A percentile compares a stretch with the other conserved stretches of the same genome.
Conservation (phyloP, 2,888 invertebrate genomes). For the Cosmia trapezina region DNA sequence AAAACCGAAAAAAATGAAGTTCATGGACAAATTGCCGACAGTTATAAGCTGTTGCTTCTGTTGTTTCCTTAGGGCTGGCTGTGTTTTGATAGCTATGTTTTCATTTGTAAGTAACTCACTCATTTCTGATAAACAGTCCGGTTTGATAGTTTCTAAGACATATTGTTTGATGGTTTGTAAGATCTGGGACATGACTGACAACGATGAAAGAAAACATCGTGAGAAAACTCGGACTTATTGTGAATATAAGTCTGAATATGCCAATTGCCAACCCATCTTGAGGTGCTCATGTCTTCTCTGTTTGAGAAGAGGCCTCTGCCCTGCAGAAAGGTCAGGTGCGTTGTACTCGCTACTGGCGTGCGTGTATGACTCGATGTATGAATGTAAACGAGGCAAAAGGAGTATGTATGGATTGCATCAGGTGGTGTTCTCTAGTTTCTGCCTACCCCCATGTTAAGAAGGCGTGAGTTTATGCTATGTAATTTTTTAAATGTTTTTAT, state of each 20-base stretch:
- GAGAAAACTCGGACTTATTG: not conserved
- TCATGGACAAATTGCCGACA: slow-evolving; percentile 78
- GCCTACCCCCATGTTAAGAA: no score
- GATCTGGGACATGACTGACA: not conserved
- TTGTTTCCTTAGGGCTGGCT: slow-evolving; percentile 82
- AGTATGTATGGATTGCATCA: no score
- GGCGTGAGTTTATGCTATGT: no score
- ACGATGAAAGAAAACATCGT: not conserved
- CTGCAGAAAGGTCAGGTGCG: not conserved
- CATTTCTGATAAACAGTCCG: not conserved
- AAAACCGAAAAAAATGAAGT: slow-evolving; percentile 67
- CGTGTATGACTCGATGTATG: no score
- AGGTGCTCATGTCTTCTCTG: not conserved
- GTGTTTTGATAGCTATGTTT: slow-evolving; percentile 78
- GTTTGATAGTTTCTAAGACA: not conserved
- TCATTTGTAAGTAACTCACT: slow-evolving; percentile 78
- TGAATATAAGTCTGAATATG: not conserved
- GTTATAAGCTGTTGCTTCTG: slow-evolving; percentile 86
- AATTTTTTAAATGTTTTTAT: not conserved
- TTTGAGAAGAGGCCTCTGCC: not conserved
- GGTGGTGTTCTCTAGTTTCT: no score
- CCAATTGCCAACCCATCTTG: not conserved
- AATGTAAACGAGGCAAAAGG: no score
- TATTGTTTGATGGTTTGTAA: not conserved
- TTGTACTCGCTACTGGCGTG: no score